Conservation (phyloP, 2,113 vertebrate genomes). For the Acinonyx jubatus region DNA sequence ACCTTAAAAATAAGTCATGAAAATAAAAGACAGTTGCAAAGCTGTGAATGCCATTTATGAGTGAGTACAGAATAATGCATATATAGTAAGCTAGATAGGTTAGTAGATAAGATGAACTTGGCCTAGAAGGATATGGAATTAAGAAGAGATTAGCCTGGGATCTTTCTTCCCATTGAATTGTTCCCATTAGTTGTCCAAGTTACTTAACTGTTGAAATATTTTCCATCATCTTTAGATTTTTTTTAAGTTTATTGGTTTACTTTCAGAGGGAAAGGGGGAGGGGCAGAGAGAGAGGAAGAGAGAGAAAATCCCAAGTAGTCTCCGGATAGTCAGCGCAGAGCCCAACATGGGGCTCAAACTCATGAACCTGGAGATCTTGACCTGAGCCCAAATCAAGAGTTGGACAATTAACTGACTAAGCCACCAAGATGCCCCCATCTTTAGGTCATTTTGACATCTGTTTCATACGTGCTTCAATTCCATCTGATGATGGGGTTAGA, state of each 20-base stretch:
- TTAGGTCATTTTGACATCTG: background rate
- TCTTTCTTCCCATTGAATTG: background rate
- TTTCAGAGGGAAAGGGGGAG: too few relatives aligned
- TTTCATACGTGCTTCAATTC: background rate
- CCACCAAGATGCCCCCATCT: background rate
- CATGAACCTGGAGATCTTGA: too few relatives aligned
- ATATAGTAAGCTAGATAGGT: background rate
- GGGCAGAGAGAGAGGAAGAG: too few relatives aligned
- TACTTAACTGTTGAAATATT: background rate
- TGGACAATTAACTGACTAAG: too few relatives aligned
- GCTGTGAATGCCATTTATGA: constrained; percentile 1
- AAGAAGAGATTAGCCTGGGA: background rate
- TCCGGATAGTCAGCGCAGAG: too few relatives aligned
- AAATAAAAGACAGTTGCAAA: constrained; percentile 45
- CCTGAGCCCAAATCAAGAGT: too few relatives aligned
- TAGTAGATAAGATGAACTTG: background rate
- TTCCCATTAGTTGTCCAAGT: background rate
- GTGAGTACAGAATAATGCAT: background rate
- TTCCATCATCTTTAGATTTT: background rate
- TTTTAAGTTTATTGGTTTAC: background rate
- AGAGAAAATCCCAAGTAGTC: too few relatives aligned
- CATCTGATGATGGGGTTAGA: background rate
- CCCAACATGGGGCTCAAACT: too few relatives aligned
- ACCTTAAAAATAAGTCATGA: constrained; percentile 15
- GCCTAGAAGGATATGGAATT: background rate